Evolutionary conservation across 2,888 invertebrate genomes (phyloP).

Genomic region (Chymomyza caudatula): DNA sequence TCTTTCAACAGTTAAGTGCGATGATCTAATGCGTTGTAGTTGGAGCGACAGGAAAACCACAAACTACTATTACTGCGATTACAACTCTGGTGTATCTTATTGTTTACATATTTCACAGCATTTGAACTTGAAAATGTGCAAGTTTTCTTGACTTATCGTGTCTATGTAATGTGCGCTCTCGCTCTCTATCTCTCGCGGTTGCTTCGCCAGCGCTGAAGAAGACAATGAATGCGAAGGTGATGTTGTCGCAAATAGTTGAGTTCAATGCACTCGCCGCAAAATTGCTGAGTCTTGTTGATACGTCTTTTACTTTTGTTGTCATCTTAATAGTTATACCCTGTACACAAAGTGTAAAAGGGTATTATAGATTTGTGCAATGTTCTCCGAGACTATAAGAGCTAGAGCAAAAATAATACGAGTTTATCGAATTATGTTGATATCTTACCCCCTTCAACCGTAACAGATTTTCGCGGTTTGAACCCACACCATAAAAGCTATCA

Average conservation of each 20-base stretch:
- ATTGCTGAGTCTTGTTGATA: slow-evolving; percentile 53
- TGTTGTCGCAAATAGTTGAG: slow-evolving; percentile 23
- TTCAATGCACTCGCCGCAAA: slow-evolving; percentile 58
- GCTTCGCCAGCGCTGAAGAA: not conserved
- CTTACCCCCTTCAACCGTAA: too few species aligned
- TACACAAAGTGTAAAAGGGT: too few species aligned
- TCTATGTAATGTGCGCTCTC: not conserved
- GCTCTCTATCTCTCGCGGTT: not conserved
- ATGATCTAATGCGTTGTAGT: slow-evolving; percentile 47
- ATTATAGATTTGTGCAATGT: too few species aligned
- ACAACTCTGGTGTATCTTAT: not conserved
- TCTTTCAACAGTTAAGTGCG: not conserved
- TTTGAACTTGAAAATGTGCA: slow-evolving; percentile 47
- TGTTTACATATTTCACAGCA: slow-evolving; percentile 21
- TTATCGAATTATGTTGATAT: too few species aligned
- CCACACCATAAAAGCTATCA: too few species aligned
- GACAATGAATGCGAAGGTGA: slow-evolving; percentile 10
- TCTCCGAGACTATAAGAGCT: too few species aligned
- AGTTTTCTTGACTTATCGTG: not conserved
- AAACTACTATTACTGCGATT: not conserved
- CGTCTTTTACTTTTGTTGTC: slow-evolving; percentile 7
- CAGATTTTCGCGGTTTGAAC: too few species aligned
- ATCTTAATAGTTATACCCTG: slow-evolving; percentile 34
- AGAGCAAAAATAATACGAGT: too few species aligned
- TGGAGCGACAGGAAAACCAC: slow-evolving; percentile 16